phyloP scores from a whole-genome alignment of 2,113 vertebrate genomes.

The Crotophaga sulcirostris region DNA sequence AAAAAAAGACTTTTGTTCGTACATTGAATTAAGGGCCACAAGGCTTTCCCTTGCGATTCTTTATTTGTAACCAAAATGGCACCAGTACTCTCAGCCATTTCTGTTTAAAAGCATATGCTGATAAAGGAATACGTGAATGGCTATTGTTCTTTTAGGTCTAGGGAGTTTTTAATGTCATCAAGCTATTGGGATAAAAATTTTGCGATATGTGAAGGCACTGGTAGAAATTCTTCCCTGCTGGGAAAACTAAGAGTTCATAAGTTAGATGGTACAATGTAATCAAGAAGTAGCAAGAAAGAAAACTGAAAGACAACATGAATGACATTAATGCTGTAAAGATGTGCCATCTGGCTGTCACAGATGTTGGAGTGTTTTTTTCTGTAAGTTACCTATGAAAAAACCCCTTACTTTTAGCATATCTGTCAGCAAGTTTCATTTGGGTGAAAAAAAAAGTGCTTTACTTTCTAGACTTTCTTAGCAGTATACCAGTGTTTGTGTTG shows the following conservation, averaged over 20 bases:
- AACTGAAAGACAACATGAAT: neutral
- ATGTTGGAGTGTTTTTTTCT: neutral
- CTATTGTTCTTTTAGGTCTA: neutral
- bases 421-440: neutral
- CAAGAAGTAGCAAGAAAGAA: neutral
- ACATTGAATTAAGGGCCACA: neutral
- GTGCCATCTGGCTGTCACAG: neutral
- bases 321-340: neutral
- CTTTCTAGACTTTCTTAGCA: neutral
- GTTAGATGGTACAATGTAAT: neutral
- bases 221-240: neutral
- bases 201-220: neutral
- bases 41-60: neutral
- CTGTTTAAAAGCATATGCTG: neutral
- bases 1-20: neutral
- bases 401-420: neutral
- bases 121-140: neutral
- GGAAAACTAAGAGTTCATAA: neutral
- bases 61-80: neutral
- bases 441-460: neutral
- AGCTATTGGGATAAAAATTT: neutral
- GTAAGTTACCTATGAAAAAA: neutral
- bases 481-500: neutral
- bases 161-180: neutral
- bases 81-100: neutral